phyloP scores from a whole-genome alignment of 2,113 vertebrate species.

The Carassius gibelio region DNA sequence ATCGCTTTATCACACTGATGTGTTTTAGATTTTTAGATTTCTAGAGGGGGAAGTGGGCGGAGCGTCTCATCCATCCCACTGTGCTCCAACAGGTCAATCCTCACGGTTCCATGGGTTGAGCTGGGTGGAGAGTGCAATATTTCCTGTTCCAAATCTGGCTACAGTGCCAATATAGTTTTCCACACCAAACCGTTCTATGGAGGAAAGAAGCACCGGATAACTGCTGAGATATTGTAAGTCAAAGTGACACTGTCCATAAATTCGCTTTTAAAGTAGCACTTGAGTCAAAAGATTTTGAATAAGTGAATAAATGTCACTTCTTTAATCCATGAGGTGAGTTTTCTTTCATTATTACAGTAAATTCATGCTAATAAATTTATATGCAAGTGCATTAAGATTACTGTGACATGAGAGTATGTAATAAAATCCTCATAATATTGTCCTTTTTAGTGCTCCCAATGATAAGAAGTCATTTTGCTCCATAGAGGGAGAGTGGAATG shows the following conservation, averaged over 20 bases:
- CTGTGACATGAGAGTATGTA: neutral
- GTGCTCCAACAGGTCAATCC: conserved; percentile 84
- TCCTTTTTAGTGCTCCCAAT: conserved; percentile 83
- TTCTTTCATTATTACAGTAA: neutral
- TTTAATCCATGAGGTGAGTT: too few species aligned
- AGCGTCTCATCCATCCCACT: neutral
- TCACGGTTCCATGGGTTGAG: conserved; percentile 99
- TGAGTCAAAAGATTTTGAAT: too few species aligned
- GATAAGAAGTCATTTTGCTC: conserved; percentile 98
- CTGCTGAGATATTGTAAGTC: conserved; percentile 95
- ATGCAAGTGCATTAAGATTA: neutral
- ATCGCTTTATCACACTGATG: neutral
- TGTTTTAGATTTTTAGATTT: neutral
- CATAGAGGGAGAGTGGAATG: conserved; percentile 98
- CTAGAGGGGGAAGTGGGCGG: neutral
- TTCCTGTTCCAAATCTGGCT: conserved; percentile 94
- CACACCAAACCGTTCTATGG: conserved; percentile 99
- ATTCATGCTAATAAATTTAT: neutral
- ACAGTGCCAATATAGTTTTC: conserved; percentile 92
- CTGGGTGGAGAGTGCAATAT: conserved; percentile 96
- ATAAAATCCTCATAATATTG: neutral
- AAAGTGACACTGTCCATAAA: neutral
- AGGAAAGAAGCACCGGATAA: conserved; percentile 97
- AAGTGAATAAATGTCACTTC: too few species aligned
- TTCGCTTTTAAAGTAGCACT: neutral